Evolutionary conservation across 2,888 invertebrate genomes (phyloP).

Genomic region (Isotomurus palustris): DNA sequence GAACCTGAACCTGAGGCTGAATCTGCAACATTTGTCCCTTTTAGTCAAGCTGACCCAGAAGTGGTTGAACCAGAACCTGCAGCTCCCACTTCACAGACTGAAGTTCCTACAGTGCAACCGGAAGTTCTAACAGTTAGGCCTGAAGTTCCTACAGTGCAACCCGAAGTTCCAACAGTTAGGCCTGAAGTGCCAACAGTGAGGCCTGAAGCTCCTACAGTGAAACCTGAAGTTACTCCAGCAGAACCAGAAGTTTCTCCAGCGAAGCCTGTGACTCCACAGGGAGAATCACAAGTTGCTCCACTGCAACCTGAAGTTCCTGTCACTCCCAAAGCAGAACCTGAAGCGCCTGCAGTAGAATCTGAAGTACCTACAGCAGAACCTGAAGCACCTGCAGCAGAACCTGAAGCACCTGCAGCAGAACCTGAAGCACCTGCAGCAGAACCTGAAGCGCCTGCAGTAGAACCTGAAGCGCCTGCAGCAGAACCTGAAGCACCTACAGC

Average conservation of each 20-base stretch:
- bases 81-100: too few relatives aligned
- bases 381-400: conserved; percentile 6
- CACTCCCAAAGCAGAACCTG: background rate
- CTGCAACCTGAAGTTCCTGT: background rate
- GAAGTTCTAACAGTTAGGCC: background rate
- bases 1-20: conserved; percentile 7
- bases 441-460: conserved; percentile 1
- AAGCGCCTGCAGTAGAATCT: conserved; percentile 4
- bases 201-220: background rate
- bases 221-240: conserved; percentile 2
- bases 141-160: background rate
- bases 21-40: too few relatives aligned
- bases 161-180: background rate
- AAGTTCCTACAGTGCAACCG: background rate
- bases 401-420: background rate
- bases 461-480: conserved; percentile 6
- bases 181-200: background rate
- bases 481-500: conserved; percentile 6
- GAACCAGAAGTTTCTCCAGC: conserved; percentile 4
- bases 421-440: background rate
- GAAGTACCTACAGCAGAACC: conserved; percentile 7
- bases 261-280: conserved; percentile 2
- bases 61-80: too few relatives aligned
- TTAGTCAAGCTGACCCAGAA: too few relatives aligned
- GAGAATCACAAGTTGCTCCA: background rate